Evolutionary conservation across 2,113 vertebrate species (phyloP).

Genomic region (Steatornis caripensis): DNA sequence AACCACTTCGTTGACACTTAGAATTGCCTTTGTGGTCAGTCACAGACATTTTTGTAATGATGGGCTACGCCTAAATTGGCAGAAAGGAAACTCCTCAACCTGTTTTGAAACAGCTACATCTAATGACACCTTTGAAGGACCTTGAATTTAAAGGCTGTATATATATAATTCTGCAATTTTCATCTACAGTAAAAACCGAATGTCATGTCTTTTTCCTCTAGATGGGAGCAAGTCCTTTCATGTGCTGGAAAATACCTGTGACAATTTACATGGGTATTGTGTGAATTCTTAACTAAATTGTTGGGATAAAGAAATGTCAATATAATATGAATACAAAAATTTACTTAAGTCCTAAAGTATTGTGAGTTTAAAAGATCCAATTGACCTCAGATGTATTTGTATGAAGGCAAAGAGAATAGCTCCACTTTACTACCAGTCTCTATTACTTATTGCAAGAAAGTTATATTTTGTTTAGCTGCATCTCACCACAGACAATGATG

Average conservation of each 20-base stretch:
- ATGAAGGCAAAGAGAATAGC: background rate
- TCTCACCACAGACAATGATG: background rate
- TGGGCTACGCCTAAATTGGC: background rate
- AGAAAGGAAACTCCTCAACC: background rate
- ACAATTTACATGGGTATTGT: background rate
- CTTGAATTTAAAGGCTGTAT: background rate
- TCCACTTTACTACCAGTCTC: background rate
- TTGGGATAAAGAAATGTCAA: background rate
- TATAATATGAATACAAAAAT: background rate
- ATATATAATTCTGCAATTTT: background rate
- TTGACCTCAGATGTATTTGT: background rate
- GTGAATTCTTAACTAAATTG: background rate
- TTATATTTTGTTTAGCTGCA: background rate
- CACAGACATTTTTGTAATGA: background rate
- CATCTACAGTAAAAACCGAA: background rate
- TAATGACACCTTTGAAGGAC: background rate
- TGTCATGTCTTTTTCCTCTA: background rate
- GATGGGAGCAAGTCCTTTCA: background rate
- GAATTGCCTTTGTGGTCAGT: background rate
- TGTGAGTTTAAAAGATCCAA: background rate
- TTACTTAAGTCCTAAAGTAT: background rate
- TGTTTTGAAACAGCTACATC: background rate
- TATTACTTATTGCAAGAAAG: background rate
- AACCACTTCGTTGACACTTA: background rate
- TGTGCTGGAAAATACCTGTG: rapidly evolving